Base-by-base conservation (phyloP, 2,888 invertebrate species). In the Leucophora obtusa region DNA sequence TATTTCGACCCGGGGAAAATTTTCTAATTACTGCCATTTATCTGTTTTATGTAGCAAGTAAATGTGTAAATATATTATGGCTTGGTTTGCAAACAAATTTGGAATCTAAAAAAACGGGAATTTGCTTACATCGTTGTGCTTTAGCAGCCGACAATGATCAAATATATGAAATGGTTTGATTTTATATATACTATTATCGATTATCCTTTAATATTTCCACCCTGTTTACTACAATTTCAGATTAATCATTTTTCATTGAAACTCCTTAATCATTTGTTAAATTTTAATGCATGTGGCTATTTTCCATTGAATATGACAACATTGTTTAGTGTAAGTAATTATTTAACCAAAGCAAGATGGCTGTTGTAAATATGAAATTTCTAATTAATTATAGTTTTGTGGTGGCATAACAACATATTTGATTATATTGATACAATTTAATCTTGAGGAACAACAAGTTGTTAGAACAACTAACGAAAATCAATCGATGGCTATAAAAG, bases 391-490 rank as follows among this genome's bases (percentile, higher is more conserved):
- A 69, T 73, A 88, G 87, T 87, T 89, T 24, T 86, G 86, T 28
- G 90, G 91, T n/a, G 90, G 89, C 18, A 90, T 90, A 54, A 90
- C 90, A 7, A 90, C 89, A 62, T 91, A 91, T 62, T 84, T 90
- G 0, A 90, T 90, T 53, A 90, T 90, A 18, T 85, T 90, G 50
- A 90, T 90, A 74, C 90, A 91, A 84, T 91, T 91, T 65, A 90
- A 90, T 84, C 83, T 90, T 63, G 90, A 90, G n/a, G 89, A 87
- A 3, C 88, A 89, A 71, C 89, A 89, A 83, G 86, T 14, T 11
- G 38, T 87, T n/a, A 89, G 88, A 72, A 85, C 86, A 7, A 38
- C 21, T 47, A 53, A 11, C 43, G 65, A 54, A 33, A 68, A 47
- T 68, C 66, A 71, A 58, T 6, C 38, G 11, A 38, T 38, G 11